Conservation (phyloP, 1,140 invertebrate genomes). For the Zaprionus lachaisei region DNA sequence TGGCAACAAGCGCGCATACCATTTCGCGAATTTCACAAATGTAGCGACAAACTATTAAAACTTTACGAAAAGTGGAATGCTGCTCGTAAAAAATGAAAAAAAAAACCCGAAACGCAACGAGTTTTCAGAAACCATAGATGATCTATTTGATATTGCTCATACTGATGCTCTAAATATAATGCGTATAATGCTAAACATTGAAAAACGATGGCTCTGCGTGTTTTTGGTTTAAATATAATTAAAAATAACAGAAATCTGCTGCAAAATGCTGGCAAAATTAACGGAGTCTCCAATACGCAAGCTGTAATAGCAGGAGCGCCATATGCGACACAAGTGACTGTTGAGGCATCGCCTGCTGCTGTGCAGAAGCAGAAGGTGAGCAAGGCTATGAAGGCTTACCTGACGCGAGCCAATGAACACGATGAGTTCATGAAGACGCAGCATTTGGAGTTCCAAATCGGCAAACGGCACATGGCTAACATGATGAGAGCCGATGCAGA, state of each 20-base stretch:
- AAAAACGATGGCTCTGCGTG: slow-evolving; percentile 69
- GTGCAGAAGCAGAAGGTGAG: slow-evolving; percentile 88
- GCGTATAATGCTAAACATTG: slow-evolving; percentile 5
- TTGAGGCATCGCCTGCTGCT: slow-evolving; percentile 69
- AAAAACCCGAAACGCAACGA: no score
- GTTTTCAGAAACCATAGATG: no score
- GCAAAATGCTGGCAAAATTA: slow-evolving; percentile 52
- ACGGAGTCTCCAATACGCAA: slow-evolving; percentile 20
- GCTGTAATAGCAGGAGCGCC: slow-evolving; percentile 48
- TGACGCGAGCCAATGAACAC: slow-evolving; percentile 92
- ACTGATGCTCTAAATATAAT: no score
- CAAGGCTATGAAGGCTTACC: slow-evolving; percentile 95
- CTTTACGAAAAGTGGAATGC: no score
- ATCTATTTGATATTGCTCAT: no score
- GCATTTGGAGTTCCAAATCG: slow-evolving; percentile 93
- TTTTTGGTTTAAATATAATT: slow-evolving; percentile 76
- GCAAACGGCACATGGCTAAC: slow-evolving; percentile 97
- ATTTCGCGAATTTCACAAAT: no score
- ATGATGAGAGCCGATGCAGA: slow-evolving; percentile 98
- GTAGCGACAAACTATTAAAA: no score
- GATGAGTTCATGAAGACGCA: slow-evolving; percentile 94
- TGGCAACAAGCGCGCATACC: no score
- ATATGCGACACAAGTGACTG: slow-evolving; percentile 74
- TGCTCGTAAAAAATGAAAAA: no score
- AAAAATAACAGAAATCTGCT: slow-evolving; percentile 77